These are phyloP conservation scores for Prietella phreatophila DNA, from an alignment of 2,113 vertebrate genomes.

Conservation along the genomic window DNA sequence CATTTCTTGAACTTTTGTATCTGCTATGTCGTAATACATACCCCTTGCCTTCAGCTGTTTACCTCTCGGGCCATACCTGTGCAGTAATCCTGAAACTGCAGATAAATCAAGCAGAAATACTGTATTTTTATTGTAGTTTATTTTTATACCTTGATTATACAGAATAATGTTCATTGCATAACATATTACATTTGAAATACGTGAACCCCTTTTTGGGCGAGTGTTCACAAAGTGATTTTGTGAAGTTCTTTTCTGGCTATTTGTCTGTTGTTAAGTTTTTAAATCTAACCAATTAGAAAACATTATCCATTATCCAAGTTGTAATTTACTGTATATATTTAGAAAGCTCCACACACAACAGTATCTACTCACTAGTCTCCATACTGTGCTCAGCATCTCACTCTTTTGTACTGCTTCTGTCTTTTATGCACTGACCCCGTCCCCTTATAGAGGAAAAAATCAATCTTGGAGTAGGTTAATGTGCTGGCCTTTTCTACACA, in stretches of 20 bases:
- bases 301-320: not conserved
- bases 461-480: conserved; percentile 56
- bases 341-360: not conserved
- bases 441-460: conserved; percentile 37
- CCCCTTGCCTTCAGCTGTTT: not conserved
- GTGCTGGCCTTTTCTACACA: conserved; percentile 53
- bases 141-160: not conserved
- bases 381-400: conserved; percentile 3
- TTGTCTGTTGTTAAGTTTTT: not conserved
- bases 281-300: not conserved
- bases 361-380: not conserved
- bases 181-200: not conserved
- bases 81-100: not conserved
- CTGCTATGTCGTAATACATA: not conserved
- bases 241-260: not conserved
- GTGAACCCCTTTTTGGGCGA: not conserved
- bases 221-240: not conserved
- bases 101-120: not conserved
- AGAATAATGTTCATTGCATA: not conserved
- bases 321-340: not conserved
- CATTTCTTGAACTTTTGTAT: no score
- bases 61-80: not conserved
- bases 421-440: conserved; percentile 31
- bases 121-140: not conserved
- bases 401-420: conserved; percentile 38